Evolutionary conservation across 2,888 invertebrate species (phyloP), one percentile per base, ranked within the genome.

Genomic region (Pantelozetes paolii): DNA sequence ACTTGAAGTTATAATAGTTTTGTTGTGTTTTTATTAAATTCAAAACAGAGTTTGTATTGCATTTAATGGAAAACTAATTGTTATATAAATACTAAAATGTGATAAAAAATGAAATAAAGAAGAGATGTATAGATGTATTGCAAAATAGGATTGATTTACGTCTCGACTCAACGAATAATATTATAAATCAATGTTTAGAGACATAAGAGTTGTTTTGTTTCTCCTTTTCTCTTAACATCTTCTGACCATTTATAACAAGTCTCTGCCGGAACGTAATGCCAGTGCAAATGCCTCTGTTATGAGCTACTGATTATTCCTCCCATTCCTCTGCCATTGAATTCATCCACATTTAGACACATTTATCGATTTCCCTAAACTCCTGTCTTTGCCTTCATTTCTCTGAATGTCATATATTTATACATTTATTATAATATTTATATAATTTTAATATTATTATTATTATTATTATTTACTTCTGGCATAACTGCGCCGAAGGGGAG

Each of bases 121-220:
- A n/a, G n/a, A n/a, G n/a, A n/a, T n/a, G n/a, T n/a, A 26, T 23
- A 18, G 3, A 26, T 23, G 54, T 54, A 23, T 5, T 54, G 23
- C 26, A 1, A 54, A 26, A 9, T 26, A 54, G 54, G 54, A 54
- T 54, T 54, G 20, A 54, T 54, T 23, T 54, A 13, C 13, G 26
- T 54, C 20, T 54, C 9, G n/a, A 45, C 45, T 45, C 45, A 5
- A 23, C 3, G 6, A 54, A n/a, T n/a, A n/a, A 26, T 54, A 54
- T 54, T 54, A 54, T 54, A 54, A 54, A 54, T 54, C 54, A 54
- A 54, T 54, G 26, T 20, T 26, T 23, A 54, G 26, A 54, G 2
- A 54, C 26, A 54, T 54, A 54, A 54, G 3, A 26, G 54, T 54
- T 54, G 54, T 54, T 26, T 54, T 54, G 54, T 54, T 54, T 54